Percentiles rank a stretch among this genome's conserved stretches.
Conservation (phyloP, 2,113 vertebrate species). For the Sphyrna mokarran region DNA sequence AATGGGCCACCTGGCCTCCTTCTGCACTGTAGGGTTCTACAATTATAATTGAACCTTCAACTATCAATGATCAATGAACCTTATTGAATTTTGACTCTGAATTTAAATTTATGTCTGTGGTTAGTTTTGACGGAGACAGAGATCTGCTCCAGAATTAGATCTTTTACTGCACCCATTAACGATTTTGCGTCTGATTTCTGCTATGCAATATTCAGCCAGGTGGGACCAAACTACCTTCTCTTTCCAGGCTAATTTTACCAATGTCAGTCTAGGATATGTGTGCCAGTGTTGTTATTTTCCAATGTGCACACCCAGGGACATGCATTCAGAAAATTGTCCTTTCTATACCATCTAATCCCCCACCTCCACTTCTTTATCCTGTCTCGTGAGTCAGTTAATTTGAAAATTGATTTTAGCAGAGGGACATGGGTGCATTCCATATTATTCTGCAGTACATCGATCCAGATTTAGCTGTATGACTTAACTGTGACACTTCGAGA, state of each 20-base stretch:
- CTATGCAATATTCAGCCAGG: neutral
- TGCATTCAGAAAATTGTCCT: neutral
- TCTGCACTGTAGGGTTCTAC: too few relatives aligned
- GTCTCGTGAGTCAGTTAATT: neutral
- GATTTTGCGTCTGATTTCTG: neutral
- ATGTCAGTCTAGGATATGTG: neutral
- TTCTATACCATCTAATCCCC: neutral
- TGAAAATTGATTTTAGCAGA: neutral
- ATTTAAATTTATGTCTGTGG: neutral
- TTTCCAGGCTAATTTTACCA: neutral
- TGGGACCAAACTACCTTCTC: neutral
- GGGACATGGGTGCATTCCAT: neutral
- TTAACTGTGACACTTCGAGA: neutral
- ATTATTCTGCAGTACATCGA: neutral
- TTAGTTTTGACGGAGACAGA: neutral
- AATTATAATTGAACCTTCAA: too few relatives aligned
- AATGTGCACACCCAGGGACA: neutral
- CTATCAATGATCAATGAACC: neutral
- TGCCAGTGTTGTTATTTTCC: neutral
- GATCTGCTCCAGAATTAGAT: neutral
- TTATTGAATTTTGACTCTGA: neutral
- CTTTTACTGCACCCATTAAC: neutral
- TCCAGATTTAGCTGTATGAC: neutral
- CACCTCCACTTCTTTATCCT: neutral
- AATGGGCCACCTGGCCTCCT: too few relatives aligned